Conservation (phyloP, 2,797 vertebrate species). For the Sus cebifrons region DNA sequence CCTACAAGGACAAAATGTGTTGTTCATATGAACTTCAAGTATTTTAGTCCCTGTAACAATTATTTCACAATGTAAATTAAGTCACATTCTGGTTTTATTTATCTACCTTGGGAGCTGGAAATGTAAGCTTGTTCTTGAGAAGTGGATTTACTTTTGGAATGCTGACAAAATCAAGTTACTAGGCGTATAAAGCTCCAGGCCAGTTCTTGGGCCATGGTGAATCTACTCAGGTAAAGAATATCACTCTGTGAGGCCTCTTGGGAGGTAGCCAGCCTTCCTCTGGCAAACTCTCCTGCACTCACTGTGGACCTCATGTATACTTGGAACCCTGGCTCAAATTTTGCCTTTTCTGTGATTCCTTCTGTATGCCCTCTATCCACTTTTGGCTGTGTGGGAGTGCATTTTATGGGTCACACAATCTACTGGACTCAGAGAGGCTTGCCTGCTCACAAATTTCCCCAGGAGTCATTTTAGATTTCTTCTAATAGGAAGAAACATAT, state of each 20-base stretch:
- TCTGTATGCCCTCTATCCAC: background rate
- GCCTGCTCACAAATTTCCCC: background rate
- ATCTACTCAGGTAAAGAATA: constrained; percentile 48
- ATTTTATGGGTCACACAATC: background rate
- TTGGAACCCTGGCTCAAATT: constrained; percentile 18
- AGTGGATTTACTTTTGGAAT: constrained; percentile 54
- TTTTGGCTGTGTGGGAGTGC: background rate
- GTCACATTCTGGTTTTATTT: constrained; percentile 70
- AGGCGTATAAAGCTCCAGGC: constrained; percentile 4
- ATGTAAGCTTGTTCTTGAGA: constrained; percentile 31
- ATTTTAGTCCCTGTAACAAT: constrained; percentile 39
- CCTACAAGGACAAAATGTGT: constrained; percentile 47
- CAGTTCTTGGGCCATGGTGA: background rate
- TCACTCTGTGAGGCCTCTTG: background rate
- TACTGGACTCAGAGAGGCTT: background rate
- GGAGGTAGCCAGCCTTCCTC: constrained; percentile 22
- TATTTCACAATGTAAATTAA: constrained; percentile 71
- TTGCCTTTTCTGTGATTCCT: background rate
- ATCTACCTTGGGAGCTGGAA: constrained; percentile 37
- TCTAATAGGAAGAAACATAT: background rate
- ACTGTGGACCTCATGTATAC: background rate
- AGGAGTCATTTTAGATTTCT: background rate
- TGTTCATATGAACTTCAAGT: constrained; percentile 30
- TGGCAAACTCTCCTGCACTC: background rate
- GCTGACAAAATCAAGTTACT: constrained; percentile 62